Evolutionary conservation across 35 echinoderm and acorn worm species (phyloP).

Genomic region (Hemicentrotus pulcherrimus): DNA sequence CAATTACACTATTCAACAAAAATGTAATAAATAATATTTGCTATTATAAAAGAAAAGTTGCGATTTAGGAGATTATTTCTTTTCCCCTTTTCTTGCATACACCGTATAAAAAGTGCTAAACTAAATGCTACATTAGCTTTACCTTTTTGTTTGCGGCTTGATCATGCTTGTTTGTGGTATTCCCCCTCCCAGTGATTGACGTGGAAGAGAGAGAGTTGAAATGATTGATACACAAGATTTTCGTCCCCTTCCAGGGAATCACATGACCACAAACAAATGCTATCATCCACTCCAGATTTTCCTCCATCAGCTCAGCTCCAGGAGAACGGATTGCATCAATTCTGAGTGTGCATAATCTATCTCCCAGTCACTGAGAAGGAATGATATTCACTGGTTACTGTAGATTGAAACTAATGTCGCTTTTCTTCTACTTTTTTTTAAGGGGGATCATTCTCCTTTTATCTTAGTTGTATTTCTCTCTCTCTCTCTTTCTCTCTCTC

Average conservation of each 20-base stretch:
- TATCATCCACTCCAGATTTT: not conserved
- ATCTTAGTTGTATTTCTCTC: no score
- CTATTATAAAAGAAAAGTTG: no score
- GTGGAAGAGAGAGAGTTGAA: not conserved
- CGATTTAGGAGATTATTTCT: no score
- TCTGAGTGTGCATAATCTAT: not conserved
- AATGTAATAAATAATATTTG: no score
- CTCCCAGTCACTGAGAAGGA: not conserved
- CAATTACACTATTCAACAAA: no score
- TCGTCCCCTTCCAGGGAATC: not conserved
- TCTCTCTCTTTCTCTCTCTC: no score
- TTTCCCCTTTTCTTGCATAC: not conserved
- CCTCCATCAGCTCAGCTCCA: not conserved
- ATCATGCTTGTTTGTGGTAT: not conserved
- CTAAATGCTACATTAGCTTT: not conserved
- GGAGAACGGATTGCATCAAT: not conserved
- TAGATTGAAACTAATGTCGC: not conserved
- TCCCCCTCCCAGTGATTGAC: not conserved
- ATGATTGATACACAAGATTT: not conserved
- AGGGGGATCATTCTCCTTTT: no score
- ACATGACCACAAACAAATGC: constrained; percentile 17
- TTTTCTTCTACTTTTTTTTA: not conserved
- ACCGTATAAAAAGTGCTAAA: not conserved
- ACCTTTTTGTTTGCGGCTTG: not conserved
- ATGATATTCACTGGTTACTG: not conserved